Conservation (phyloP, 2,797 vertebrate species). For the Parotocinclus haroldoi region DNA sequence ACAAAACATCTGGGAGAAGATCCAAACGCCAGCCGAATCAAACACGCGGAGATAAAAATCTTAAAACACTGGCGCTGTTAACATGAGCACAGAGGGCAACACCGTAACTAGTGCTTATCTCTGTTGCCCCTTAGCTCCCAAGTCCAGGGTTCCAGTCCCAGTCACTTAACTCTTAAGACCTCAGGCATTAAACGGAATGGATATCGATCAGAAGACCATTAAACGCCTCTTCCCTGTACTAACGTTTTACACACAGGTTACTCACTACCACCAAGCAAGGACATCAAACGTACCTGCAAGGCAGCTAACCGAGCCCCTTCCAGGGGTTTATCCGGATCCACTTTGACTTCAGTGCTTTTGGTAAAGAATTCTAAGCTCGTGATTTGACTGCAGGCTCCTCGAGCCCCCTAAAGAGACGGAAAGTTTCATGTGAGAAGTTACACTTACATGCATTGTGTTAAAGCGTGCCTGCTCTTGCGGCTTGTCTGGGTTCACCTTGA, state of each 20-base stretch:
- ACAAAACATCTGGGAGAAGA: no score
- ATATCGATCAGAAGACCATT: no score
- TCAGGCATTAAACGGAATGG: no score
- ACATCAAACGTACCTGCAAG: constrained; percentile 77
- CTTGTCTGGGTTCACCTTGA: constrained; percentile 89
- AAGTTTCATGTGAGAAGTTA: background rate
- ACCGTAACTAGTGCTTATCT: no score
- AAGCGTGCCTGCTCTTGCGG: constrained; percentile 83
- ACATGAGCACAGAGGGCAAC: no score
- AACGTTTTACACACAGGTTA: background rate
- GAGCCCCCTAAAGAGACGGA: constrained; percentile 73
- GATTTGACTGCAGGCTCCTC: constrained; percentile 70
- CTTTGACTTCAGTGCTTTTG: constrained; percentile 79
- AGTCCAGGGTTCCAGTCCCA: no score
- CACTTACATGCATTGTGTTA: constrained; percentile 83
- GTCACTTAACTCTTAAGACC: no score
- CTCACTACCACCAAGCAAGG: background rate
- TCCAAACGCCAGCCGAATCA: no score
- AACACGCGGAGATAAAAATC: no score
- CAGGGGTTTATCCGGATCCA: constrained; percentile 94
- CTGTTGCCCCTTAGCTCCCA: no score
- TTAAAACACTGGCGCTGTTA: no score
- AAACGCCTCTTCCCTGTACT: no score
- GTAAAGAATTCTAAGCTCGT: constrained; percentile 73
- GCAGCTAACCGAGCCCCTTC: constrained; percentile 82